A percentile compares a stretch with the other conserved stretches of the same genome.
Conservation (phyloP, 2,113 vertebrate species). For the Macquaria australasica region DNA sequence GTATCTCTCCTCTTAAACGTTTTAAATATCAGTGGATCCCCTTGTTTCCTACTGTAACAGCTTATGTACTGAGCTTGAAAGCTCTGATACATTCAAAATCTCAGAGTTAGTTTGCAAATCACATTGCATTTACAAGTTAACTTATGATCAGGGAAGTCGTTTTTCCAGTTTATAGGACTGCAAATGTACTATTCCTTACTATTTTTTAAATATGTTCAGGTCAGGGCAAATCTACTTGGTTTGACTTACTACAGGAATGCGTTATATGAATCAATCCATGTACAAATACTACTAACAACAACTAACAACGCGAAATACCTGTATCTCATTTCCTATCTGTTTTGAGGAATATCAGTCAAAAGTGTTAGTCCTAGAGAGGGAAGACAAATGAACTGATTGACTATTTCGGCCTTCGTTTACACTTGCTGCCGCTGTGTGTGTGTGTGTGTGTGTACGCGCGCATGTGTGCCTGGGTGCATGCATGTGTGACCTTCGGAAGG, state of each 20-base stretch:
- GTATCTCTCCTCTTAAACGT: too few relatives aligned
- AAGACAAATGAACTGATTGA: slow-evolving; percentile 16
- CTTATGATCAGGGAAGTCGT: not conserved
- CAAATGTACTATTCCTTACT: not conserved
- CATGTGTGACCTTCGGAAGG: slow-evolving; percentile 78
- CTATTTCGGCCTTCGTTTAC: slow-evolving; percentile 17
- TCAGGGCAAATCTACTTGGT: not conserved
- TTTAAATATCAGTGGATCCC: too few relatives aligned
- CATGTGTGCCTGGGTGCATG: not conserved
- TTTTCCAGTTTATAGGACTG: not conserved
- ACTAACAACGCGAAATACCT: not conserved
- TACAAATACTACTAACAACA: too few relatives aligned
- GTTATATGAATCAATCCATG: not conserved
- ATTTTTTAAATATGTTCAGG: too few relatives aligned
- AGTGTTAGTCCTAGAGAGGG: not conserved
- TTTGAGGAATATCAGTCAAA: slow-evolving; percentile 25
- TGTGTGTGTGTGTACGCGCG: too few relatives aligned
- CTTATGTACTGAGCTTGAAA: not conserved
- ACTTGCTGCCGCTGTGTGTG: slow-evolving; percentile 19
- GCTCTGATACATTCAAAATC: not conserved
- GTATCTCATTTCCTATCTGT: not conserved
- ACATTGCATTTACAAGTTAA: not conserved
- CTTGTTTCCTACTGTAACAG: too few relatives aligned
- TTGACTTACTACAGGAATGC: not conserved
- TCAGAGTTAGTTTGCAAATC: not conserved